A percentile compares a stretch with the other conserved stretches of the same genome.
These are phyloP conservation scores for Eptesicus fuscus DNA, from an alignment of 2,113 vertebrate species.

Conservation along the genomic window DNA sequence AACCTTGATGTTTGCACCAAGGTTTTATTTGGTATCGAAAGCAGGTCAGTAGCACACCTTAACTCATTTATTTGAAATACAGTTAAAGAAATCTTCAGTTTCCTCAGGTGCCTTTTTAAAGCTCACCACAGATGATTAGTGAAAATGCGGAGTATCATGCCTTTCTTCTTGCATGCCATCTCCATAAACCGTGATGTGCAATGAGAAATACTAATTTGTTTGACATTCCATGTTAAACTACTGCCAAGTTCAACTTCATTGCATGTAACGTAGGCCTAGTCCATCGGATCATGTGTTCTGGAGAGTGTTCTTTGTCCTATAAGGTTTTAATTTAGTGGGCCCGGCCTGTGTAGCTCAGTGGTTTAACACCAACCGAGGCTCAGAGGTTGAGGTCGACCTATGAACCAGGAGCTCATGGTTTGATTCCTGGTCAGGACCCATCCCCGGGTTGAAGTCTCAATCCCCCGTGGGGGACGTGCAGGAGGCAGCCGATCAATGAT, in stretches of 20 bases:
- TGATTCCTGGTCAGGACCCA: too few relatives aligned
- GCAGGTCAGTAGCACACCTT: constrained; percentile 86
- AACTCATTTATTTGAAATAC: constrained; percentile 95
- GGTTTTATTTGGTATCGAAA: constrained; percentile 87
- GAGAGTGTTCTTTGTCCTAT: constrained; percentile 72
- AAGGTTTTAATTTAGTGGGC: too few relatives aligned
- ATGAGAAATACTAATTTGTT: constrained; percentile 82
- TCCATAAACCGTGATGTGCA: constrained; percentile 80
- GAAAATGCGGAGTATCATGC: constrained; percentile 72
- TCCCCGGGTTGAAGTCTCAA: too few relatives aligned
- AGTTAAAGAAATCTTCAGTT: constrained; percentile 79
- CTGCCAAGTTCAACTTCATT: constrained; percentile 89
- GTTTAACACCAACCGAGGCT: too few relatives aligned
- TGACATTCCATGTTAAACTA: constrained; percentile 89
- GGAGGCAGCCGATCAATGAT: too few relatives aligned
- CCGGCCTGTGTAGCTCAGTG: too few relatives aligned
- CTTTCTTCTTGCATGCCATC: constrained; percentile 80
- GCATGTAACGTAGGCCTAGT: constrained; percentile 87
- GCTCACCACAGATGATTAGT: constrained; percentile 73
- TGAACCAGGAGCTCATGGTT: too few relatives aligned
- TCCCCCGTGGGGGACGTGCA: too few relatives aligned
- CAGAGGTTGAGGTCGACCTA: too few relatives aligned
- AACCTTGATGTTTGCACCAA: constrained; percentile 95
- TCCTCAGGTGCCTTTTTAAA: constrained; percentile 76
- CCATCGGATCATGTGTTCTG: constrained; percentile 86